These are phyloP conservation scores for Syngnathus rostellatus DNA, from an alignment of 2,797 vertebrate genomes.

Conservation along the genomic window DNA sequence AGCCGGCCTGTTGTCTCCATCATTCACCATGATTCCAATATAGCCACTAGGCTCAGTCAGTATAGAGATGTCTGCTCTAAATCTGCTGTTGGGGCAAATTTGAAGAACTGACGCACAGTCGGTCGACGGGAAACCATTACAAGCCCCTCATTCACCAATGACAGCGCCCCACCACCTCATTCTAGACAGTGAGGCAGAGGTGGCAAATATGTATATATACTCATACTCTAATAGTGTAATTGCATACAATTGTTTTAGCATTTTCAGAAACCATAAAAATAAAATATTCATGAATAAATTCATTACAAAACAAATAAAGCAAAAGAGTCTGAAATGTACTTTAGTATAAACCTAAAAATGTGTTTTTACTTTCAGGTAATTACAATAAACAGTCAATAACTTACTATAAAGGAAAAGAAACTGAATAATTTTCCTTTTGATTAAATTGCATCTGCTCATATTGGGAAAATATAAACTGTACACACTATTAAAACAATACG, in stretches of 20 bases:
- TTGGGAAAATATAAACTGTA: no score
- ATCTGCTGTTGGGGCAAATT: slow-evolving; percentile 60
- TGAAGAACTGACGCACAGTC: slow-evolving; percentile 35
- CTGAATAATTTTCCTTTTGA: background rate
- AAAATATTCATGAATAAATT: no score
- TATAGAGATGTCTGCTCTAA: slow-evolving; percentile 43
- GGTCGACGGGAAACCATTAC: slow-evolving; percentile 43
- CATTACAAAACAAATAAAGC: no score
- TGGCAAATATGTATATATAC: background rate
- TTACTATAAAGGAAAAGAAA: background rate
- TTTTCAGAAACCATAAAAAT: no score
- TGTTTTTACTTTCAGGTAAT: background rate
- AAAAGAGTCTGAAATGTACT: no score
- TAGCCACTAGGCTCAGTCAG: slow-evolving; percentile 49
- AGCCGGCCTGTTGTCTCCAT: slow-evolving; percentile 53
- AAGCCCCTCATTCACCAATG: slow-evolving; percentile 19
- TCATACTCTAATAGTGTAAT: background rate
- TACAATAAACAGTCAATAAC: background rate
- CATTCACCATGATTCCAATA: slow-evolving; percentile 56
- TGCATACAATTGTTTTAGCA: no score
- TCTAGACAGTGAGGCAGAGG: background rate
- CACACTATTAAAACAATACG: background rate
- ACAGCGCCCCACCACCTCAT: background rate
- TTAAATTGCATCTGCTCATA: no score
- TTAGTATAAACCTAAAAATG: background rate